phyloP scores from a whole-genome alignment of 2,888 invertebrate species.

The Yponomeuta malinellus region DNA sequence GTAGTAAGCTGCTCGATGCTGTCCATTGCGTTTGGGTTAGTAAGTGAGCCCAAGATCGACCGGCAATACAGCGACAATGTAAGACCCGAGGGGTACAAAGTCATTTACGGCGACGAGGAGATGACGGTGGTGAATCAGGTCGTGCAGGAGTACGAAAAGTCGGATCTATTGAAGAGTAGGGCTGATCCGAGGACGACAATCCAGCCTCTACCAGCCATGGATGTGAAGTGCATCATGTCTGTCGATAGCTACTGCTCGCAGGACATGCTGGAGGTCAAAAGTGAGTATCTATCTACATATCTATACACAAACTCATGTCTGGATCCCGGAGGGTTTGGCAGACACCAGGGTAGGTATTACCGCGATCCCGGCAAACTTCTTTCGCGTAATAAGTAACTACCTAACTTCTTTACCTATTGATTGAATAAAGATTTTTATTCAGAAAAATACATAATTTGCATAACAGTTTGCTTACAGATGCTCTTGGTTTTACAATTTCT shows the following conservation, averaged over 20 bases:
- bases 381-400: no score
- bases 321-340: no score
- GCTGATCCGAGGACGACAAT: constrained; percentile 28
- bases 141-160: constrained; percentile 43
- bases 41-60: not conserved
- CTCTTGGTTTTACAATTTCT: no score
- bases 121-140: constrained; percentile 49
- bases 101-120: constrained; percentile 57
- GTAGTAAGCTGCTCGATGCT: not conserved
- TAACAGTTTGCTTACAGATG: no score
- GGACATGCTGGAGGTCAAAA: constrained; percentile 54
- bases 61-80: constrained; percentile 43
- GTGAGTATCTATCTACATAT: constrained; percentile 35
- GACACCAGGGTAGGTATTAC: no score
- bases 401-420: no score
- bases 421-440: no score
- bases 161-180: constrained; percentile 33
- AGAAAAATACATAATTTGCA: no score
- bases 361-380: no score
- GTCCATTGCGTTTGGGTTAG: not conserved
- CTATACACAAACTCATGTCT: no score
- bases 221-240: constrained; percentile 67
- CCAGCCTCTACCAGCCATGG: constrained; percentile 42
- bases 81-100: constrained; percentile 40
- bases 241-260: constrained; percentile 54